These are phyloP conservation scores for Andrena haemorrhoa DNA, from an alignment of 2,888 invertebrate species.

Conservation along the genomic window DNA sequence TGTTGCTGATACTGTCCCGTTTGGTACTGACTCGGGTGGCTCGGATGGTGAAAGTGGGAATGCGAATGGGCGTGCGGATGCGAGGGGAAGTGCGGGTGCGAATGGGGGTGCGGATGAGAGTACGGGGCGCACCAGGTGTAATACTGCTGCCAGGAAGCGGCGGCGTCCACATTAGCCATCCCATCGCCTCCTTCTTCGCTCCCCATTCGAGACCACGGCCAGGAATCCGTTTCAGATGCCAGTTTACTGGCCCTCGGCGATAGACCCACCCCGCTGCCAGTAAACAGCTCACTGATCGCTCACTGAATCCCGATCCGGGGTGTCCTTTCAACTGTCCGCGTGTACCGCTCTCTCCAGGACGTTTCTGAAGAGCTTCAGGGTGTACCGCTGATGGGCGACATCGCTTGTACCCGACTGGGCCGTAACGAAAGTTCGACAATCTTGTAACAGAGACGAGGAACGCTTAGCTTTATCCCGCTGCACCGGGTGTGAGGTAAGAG, in stretches of 20 bases:
- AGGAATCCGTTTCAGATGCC: constrained; percentile 40
- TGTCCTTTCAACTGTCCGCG: background rate
- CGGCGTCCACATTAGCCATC: constrained; percentile 75
- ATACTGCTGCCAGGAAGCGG: constrained; percentile 81
- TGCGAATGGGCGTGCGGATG: constrained; percentile 72
- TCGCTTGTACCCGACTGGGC: background rate
- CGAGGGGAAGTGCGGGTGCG: constrained; percentile 50
- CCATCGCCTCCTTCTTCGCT: constrained; percentile 73
- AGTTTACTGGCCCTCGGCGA: background rate
- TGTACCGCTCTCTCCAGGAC: background rate
- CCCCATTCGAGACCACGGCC: constrained; percentile 70
- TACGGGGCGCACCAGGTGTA: constrained; percentile 78
- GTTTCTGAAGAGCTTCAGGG: constrained; percentile 1
- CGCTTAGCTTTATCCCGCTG: background rate
- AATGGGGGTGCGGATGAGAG: constrained; percentile 72
- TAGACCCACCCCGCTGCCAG: background rate
- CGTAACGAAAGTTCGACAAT: background rate
- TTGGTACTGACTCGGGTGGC: constrained; percentile 70
- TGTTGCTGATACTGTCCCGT: constrained; percentile 65
- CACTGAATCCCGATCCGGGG: background rate
- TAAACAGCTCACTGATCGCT: background rate
- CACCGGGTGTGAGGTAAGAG: too few species aligned
- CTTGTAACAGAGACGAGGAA: constrained; percentile 6
- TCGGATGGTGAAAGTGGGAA: constrained; percentile 62
- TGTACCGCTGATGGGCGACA: background rate